Percentiles rank a stretch among this genome's conserved stretches.
Evolutionary conservation across 1,140 invertebrate genomes (phyloP).

Genomic region (Mamestra configurata): DNA sequence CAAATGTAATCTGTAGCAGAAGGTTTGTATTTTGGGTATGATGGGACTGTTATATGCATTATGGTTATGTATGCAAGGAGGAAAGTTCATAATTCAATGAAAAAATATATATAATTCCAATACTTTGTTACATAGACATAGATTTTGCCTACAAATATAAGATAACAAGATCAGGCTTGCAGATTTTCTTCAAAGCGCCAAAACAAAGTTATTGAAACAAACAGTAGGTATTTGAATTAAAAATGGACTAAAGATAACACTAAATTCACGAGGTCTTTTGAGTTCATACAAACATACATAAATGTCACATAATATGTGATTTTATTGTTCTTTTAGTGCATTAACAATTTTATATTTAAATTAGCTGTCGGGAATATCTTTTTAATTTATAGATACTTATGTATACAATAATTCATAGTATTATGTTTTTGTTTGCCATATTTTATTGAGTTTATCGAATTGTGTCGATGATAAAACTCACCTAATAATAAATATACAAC

Average conservation of each 20-base stretch:
- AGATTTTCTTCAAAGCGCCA: neutral
- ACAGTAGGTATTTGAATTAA: slow-evolving; percentile 14
- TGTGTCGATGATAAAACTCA: neutral
- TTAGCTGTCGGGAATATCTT: slow-evolving; percentile 60
- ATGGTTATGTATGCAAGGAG: too few relatives aligned
- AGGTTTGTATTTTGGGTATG: too few relatives aligned
- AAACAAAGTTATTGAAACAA: slow-evolving; percentile 6
- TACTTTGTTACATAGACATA: too few relatives aligned
- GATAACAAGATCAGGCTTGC: too few relatives aligned
- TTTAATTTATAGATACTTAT: slow-evolving; percentile 57
- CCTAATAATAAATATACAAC: neutral
- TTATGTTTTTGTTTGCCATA: neutral
- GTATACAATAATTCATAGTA: neutral
- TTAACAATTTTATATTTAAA: slow-evolving; percentile 59
- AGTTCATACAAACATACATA: slow-evolving; percentile 57
- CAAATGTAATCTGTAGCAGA: too few relatives aligned
- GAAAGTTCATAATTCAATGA: too few relatives aligned
- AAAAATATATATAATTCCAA: too few relatives aligned
- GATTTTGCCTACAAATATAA: too few relatives aligned
- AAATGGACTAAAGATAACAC: slow-evolving; percentile 23
- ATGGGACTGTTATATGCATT: too few relatives aligned
- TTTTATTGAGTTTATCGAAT: slow-evolving; percentile 7
- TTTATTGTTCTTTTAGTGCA: slow-evolving; percentile 65
- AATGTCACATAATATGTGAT: slow-evolving; percentile 60
- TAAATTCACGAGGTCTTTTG: slow-evolving; percentile 47